Base-by-base conservation (phyloP, 2,113 vertebrate species). In the Eleginops maclovinus region DNA sequence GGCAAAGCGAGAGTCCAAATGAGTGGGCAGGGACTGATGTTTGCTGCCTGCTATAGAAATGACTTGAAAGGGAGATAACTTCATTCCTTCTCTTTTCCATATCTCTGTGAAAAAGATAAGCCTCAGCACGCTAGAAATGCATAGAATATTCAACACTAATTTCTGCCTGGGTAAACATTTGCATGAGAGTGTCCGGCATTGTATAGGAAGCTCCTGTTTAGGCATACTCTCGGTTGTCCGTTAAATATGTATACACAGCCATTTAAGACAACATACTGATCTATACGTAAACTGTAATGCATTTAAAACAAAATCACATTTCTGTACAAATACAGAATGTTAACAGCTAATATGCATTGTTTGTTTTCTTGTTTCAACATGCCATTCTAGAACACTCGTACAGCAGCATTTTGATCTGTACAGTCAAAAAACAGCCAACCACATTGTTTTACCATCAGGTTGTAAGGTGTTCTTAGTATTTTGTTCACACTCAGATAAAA, bases 131-230 rank as follows among this genome's bases (percentile, higher is more conserved):
- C 26, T 50, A 58, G 40, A 69, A 86, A 77, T 75, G 36, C 53
- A 74, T 55, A 60, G 50, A 83, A 82, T 70, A 61, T 73, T 67
- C 17, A 31, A 46, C 14, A 64, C 26, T 89, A 87, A 89, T 88
- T 89, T 74, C 72, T 81, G 61, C 13, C 51, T 67, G 56, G 82
- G 50, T 88, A 79, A 85, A 87, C 69, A 84, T 26, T 69, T 53
- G 40, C 43, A 66, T 53, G 50, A 15, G n/a, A 63, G 46, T 24
- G 21, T 47, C 46, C 50, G 9, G 5, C 24, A 44, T 11, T 21
- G 16, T 2, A 44, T 51, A 64, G 7, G 4, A 31, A 31, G 31
- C 31, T 31, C 31, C 31, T 31, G 31, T 31, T 31, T 31, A 31
- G 31, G 31, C 4, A 31, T 31, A 31, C 5, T 31, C 31, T 31